Conservation (phyloP, 2,888 invertebrate species). For the Cosmopolites sordidus region DNA sequence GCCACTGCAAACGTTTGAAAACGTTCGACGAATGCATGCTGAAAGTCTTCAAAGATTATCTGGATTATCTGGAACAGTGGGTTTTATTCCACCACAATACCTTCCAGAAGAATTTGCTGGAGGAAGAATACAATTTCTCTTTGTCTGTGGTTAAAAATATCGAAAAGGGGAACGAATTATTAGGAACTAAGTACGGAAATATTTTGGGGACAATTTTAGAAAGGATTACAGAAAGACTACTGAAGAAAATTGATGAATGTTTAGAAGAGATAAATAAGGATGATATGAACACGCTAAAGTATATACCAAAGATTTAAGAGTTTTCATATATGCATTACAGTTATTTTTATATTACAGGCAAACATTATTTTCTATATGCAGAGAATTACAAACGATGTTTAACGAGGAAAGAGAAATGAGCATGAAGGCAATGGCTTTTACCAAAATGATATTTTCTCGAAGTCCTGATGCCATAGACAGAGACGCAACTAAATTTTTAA, state of each 20-base stretch:
- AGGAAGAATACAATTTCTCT: conserved; percentile 86
- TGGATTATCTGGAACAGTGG: conserved; percentile 82
- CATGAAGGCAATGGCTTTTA: conserved; percentile 75
- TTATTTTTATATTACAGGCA: conserved; percentile 47
- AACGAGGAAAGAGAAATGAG: conserved; percentile 74
- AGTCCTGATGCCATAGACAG: conserved; percentile 28
- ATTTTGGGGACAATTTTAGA: conserved; percentile 51
- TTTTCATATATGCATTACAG: neutral
- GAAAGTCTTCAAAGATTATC: conserved; percentile 62
- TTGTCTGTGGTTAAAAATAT: conserved; percentile 74
- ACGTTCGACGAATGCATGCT: conserved; percentile 72
- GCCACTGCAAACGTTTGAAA: conserved; percentile 44
- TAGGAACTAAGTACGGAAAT: conserved; percentile 70
- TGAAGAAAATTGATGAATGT: conserved; percentile 49
- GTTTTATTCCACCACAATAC: conserved; percentile 63
- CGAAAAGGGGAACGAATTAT: conserved; percentile 63
- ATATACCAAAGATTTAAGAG: conserved; percentile 7
- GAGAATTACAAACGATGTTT: conserved; percentile 75
- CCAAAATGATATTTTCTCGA: conserved; percentile 54
- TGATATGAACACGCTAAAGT: conserved; percentile 37
- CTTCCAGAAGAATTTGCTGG: conserved; percentile 71
- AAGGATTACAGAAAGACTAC: conserved; percentile 49
- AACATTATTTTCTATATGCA: conserved; percentile 61
- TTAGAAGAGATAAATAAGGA: conserved; percentile 32
- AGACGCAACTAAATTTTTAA: conserved; percentile 9